Evolutionary conservation across 30 jellyfish, hydroid and myxozoan genomes (phyloP), one percentile per base, ranked within the genome.

Genomic region (Chrysaora quinquecirrha): DNA sequence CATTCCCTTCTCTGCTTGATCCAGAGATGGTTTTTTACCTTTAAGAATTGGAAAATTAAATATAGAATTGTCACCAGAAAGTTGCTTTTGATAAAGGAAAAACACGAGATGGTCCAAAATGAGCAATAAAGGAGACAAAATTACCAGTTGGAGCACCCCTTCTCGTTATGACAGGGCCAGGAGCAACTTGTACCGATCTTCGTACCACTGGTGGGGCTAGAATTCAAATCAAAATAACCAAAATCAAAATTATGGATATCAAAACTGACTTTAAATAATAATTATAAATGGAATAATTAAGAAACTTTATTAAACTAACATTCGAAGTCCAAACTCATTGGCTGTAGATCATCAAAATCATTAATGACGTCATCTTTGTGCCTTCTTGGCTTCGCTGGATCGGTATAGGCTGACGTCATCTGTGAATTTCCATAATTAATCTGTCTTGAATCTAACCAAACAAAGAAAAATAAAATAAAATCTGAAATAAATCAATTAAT

Each of bases 291-390:
- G n/a, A n/a, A n/a, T n/a, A n/a, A n/a, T n/a, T n/a, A n/a, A n/a
- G n/a, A n/a, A n/a, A n/a, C n/a, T n/a, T n/a, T n/a, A n/a, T n/a
- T 14, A 38, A 32, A 65, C 96, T 85, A 52, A 85, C 96, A 62
- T 28, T 75, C 96, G 35, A 91, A 91, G 33, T 91, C 86, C 61
- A 91, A 54, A n/a, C 78, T 83, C 96, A 91, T 80, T 56, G 98
- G 98, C 29, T 85, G 88, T 28, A 91, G 74, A 16, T 85, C 98
- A 33, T 90, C 97, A 58, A 47, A 65, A 28, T 34, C 68, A 46
- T 24, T 46, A 69, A 30, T 12, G 73, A 54, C 86, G 19, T 29
- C 38, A 7, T 22, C 50, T 48, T 80, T 50, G 9, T n/a, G n/a
- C n/a, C n/a, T n/a, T n/a, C 73, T 64, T 38, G 75, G 32, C 22